Evolutionary conservation across 1,140 invertebrate species (phyloP).

Genomic region (Bathynomus jamesi): DNA sequence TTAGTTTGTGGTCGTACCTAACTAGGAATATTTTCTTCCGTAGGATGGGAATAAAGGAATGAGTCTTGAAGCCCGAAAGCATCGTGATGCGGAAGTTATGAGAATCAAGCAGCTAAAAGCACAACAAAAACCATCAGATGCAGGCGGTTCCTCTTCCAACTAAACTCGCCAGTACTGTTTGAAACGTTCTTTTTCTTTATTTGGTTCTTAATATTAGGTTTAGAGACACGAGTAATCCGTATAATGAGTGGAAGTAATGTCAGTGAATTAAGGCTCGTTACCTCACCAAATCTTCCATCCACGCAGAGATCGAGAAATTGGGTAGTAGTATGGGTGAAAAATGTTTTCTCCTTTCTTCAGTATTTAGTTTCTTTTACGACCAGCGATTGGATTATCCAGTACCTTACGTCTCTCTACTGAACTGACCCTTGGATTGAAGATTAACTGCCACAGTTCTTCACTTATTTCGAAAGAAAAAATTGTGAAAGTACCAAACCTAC

Average conservation of each 20-base stretch:
- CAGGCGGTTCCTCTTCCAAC: background rate
- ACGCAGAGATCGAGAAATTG: background rate
- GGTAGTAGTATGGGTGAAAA: background rate
- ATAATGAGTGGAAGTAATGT: background rate
- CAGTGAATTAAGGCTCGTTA: background rate
- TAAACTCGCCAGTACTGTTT: background rate
- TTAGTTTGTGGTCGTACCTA: too few species aligned
- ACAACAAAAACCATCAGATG: constrained; percentile 7
- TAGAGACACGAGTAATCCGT: background rate
- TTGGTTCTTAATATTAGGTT: background rate
- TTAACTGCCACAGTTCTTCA: too few species aligned
- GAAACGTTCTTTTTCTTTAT: background rate
- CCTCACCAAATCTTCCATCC: background rate
- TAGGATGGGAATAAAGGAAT: constrained; percentile 57
- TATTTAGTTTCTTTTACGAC: background rate
- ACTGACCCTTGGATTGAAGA: too few species aligned
- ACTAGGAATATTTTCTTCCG: too few species aligned
- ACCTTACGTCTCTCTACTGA: background rate
- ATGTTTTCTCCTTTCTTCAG: background rate
- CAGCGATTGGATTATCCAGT: background rate
- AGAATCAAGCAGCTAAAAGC: constrained; percentile 36
- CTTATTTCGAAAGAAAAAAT: too few species aligned
- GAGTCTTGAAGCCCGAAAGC: constrained; percentile 66
- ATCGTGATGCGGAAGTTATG: constrained; percentile 50
- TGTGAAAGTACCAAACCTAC: too few species aligned